These are phyloP conservation scores for Pituophis catenifer DNA, from an alignment of 2,113 vertebrate species.

Conservation along the genomic window DNA sequence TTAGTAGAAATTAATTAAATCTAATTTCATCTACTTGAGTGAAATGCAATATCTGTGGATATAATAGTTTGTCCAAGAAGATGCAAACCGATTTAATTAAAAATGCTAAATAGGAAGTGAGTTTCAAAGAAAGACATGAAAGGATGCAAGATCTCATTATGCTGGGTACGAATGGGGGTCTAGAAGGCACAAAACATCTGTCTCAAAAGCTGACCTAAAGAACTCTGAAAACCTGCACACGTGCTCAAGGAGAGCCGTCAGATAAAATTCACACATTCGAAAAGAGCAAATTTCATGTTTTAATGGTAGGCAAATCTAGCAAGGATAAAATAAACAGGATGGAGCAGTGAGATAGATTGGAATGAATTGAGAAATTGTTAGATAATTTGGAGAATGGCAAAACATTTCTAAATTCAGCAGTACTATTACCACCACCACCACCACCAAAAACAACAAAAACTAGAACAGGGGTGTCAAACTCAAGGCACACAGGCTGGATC, in stretches of 20 bases:
- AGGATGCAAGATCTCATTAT: background rate
- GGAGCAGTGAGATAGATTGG: background rate
- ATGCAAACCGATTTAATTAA: conserved; percentile 21
- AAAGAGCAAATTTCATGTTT: background rate
- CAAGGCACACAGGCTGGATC: too few species aligned
- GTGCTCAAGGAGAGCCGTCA: background rate
- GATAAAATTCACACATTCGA: background rate
- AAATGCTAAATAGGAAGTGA: conserved; percentile 9
- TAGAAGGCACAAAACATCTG: background rate
- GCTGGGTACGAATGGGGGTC: background rate
- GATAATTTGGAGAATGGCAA: background rate
- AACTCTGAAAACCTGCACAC: background rate
- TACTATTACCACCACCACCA: background rate
- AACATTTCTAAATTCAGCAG: background rate
- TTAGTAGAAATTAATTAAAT: conserved; percentile 30
- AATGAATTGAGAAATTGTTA: too few species aligned
- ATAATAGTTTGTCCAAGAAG: conserved; percentile 22
- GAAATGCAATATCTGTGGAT: conserved; percentile 26
- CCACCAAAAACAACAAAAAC: too few species aligned
- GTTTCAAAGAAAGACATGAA: conserved; percentile 6
- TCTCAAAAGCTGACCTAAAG: background rate
- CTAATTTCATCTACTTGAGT: conserved; percentile 30
- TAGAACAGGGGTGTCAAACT: too few species aligned
- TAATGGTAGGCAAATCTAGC: background rate
- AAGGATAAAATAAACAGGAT: background rate